Conservation (phyloP, 2,888 invertebrate genomes). For the Cyrtodaria siliqua region DNA sequence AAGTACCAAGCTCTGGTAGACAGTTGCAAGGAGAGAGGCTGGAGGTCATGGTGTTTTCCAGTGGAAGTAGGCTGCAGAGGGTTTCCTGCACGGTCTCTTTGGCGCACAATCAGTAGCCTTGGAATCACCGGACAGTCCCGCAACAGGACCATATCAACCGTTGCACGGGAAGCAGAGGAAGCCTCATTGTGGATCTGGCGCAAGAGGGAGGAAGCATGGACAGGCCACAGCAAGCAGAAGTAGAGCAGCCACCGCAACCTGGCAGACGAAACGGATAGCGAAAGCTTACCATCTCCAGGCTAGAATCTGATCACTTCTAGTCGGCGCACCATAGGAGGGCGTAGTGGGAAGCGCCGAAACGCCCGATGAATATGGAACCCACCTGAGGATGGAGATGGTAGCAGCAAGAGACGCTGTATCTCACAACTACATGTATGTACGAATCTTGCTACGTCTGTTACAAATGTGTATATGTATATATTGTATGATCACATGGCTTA, state of each 20-base stretch:
- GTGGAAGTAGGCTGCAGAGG: constrained; percentile 1
- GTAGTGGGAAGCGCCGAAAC: constrained; percentile 16
- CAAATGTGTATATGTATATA: no score
- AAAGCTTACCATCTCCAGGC: background rate
- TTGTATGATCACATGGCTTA: no score
- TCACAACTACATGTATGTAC: no score
- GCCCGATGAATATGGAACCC: constrained; percentile 11
- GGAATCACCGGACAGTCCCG: background rate
- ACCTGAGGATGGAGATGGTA: no score
- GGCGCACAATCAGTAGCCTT: background rate
- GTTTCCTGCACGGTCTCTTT: background rate
- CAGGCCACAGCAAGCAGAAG: no score
- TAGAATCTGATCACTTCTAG: background rate
- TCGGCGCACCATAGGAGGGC: background rate
- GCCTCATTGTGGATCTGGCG: background rate
- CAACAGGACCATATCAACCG: background rate
- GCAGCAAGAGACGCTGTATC: no score
- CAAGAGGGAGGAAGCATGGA: background rate
- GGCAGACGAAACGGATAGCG: no score
- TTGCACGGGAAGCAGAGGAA: background rate
- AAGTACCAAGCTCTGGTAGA: background rate
- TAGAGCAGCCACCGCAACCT: no score
- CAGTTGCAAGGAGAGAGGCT: background rate
- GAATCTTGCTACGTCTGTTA: no score
- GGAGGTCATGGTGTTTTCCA: background rate